Evolutionary conservation across 2,113 vertebrate species (phyloP), one percentile per base, ranked within the genome.

Genomic region (Condylura cristata): DNA sequence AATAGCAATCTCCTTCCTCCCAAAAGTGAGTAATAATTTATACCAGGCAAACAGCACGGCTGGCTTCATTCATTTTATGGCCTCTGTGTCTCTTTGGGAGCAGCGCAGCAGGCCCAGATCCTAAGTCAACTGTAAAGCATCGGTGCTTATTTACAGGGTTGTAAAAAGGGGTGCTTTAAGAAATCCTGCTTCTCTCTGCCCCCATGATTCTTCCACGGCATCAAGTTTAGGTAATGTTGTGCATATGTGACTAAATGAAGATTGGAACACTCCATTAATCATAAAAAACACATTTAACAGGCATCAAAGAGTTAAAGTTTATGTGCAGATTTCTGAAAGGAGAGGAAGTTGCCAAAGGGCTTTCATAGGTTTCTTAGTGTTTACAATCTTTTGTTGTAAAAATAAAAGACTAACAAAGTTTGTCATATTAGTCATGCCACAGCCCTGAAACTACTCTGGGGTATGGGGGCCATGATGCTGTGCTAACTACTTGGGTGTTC

Each of bases 11-110:
- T 83, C 41, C 60, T 37, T 78, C 74, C 22, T 79, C 75, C 44
- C 63, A n/a, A 89, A 86, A 79, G 14, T 65, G 46, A 91, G 58
- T 68, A 53, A 68, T 82, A 89, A 75, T 75, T 75, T 93, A 91
- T 41, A 60, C 3, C 8, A 68, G 37, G 71, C 20, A 86, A 95
- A 93, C 39, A 86, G 14, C 51, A 66, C 51, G n/a, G 2, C n/a
- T 8, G 3, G n/a, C 46, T 90, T 87, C 83, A 12, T 51, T 71
- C 53, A 1, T 86, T 84, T 96, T 89, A 89, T 39, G 58, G 51
- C 37, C 61, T 37, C 8, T 17, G 37, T 58, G 24, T 93, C 58
- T 82, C 61, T 39, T 30, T 6, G 9, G 65, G 79, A 65, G 44
- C 61, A 89, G 39, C 3, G 34, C 12, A 75, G 75, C 79, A 83